These are phyloP conservation scores for Syritta pipiens DNA, from an alignment of 2,888 invertebrate genomes.

Conservation along the genomic window DNA sequence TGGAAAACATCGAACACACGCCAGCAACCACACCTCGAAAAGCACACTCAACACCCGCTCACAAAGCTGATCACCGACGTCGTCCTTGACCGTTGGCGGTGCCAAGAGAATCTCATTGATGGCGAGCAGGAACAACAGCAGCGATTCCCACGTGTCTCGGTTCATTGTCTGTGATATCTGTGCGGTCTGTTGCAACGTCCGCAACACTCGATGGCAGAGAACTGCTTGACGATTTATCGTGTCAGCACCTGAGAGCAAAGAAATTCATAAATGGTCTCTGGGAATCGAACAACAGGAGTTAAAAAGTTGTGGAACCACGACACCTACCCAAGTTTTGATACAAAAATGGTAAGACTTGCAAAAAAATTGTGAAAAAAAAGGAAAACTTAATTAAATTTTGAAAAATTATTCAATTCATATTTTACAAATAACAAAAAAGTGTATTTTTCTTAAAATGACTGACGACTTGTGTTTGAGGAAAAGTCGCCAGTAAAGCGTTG, in stretches of 20 bases:
- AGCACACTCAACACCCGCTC: slow-evolving; percentile 95
- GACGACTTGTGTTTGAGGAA: too few relatives aligned
- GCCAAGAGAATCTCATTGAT: slow-evolving; percentile 95
- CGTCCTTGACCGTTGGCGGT: slow-evolving; percentile 95
- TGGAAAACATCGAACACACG: slow-evolving; percentile 89
- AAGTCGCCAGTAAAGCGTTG: too few relatives aligned
- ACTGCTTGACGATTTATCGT: slow-evolving; percentile 96
- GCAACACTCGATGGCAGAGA: slow-evolving; percentile 92
- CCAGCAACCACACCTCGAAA: slow-evolving; percentile 88
- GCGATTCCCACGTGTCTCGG: slow-evolving; percentile 93
- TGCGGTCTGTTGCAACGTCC: slow-evolving; percentile 90
- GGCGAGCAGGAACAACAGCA: slow-evolving; percentile 91
- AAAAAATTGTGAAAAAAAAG: slow-evolving; percentile 76
- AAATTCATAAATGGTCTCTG: too few relatives aligned
- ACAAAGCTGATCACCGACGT: slow-evolving; percentile 96
- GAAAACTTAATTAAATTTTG: slow-evolving; percentile 1
- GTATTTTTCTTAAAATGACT: too few relatives aligned
- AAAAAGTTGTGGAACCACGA: neutral
- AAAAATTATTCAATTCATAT: slow-evolving; percentile 25
- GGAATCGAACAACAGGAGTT: neutral
- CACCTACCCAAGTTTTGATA: slow-evolving; percentile 91
- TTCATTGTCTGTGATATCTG: slow-evolving; percentile 88
- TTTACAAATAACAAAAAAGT: neutral
- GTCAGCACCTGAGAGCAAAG: slow-evolving; percentile 85
- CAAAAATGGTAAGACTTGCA: slow-evolving; percentile 94